Conservation (phyloP, 2,113 vertebrate genomes). For the Ibidorhyncha struthersii region DNA sequence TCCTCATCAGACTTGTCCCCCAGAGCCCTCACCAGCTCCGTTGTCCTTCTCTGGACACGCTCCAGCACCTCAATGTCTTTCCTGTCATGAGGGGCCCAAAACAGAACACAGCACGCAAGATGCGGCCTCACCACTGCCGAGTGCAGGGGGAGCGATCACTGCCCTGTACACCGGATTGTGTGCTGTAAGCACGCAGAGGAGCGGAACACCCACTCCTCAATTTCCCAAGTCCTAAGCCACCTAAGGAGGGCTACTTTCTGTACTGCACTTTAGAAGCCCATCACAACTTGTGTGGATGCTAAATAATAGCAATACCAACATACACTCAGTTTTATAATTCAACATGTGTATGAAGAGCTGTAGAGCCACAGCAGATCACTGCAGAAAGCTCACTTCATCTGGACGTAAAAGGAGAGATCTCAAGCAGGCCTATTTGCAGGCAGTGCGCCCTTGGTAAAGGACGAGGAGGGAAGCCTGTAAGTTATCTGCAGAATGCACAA, state of each 20-base stretch:
- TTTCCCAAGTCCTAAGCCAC: not conserved
- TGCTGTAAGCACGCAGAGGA: not conserved
- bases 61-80: not conserved
- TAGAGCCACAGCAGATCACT: not conserved
- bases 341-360: not conserved
- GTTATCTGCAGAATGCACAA: not conserved
- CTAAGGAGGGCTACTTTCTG: not conserved
- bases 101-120: not conserved
- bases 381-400: not conserved
- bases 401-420: not conserved
- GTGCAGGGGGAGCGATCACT: too few relatives aligned
- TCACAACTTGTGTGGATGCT: not conserved
- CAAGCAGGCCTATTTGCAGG: not conserved
- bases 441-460: not conserved
- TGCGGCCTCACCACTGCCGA: not conserved
- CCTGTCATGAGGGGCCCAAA: rapidly evolving
- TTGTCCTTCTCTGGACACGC: not conserved
- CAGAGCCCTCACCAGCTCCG: not conserved
- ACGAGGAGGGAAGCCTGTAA: not conserved
- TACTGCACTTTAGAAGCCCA: not conserved
- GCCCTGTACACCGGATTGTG: not conserved
- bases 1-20: not conserved
- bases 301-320: not conserved
- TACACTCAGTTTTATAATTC: not conserved
- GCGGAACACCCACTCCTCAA: not conserved